Percentiles rank a stretch among this genome's conserved stretches.
These are phyloP conservation scores for Phycodurus eques DNA, from an alignment of 2,113 vertebrate genomes.

Conservation along the genomic window DNA sequence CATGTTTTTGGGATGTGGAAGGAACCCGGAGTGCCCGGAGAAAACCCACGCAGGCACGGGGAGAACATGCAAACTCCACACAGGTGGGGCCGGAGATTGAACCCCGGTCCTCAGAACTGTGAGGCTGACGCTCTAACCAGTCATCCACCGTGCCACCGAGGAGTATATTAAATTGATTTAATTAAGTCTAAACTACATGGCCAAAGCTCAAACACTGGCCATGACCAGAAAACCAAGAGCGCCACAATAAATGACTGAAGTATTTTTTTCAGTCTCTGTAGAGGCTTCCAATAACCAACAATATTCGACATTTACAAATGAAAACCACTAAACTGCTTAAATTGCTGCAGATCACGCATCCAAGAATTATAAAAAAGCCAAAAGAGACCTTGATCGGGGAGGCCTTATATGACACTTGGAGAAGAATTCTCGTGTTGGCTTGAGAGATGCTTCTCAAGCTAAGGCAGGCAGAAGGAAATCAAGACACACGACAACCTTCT, in stretches of 20 bases:
- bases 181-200: constrained; percentile 1
- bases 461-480: not conserved
- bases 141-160: too few relatives aligned
- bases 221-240: not conserved
- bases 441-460: constrained; percentile 17
- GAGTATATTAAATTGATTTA: constrained; percentile 21
- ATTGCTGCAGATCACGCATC: constrained; percentile 13
- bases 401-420: constrained; percentile 18
- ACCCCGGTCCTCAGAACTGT: too few relatives aligned
- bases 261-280: not conserved
- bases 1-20: too few relatives aligned
- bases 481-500: constrained; percentile 6
- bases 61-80: too few relatives aligned
- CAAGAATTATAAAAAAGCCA: constrained; percentile 14
- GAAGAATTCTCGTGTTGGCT: not conserved
- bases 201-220: constrained; percentile 6
- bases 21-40: too few relatives aligned
- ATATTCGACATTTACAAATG: constrained; percentile 24
- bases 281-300: not conserved
- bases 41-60: too few relatives aligned
- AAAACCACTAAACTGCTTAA: constrained; percentile 1
- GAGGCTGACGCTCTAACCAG: too few relatives aligned
- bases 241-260: constrained; percentile 7
- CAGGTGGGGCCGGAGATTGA: too few relatives aligned
- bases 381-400: constrained; percentile 26